Evolutionary conservation across 2,888 invertebrate species (phyloP).

Genomic region (Blera fallax): DNA sequence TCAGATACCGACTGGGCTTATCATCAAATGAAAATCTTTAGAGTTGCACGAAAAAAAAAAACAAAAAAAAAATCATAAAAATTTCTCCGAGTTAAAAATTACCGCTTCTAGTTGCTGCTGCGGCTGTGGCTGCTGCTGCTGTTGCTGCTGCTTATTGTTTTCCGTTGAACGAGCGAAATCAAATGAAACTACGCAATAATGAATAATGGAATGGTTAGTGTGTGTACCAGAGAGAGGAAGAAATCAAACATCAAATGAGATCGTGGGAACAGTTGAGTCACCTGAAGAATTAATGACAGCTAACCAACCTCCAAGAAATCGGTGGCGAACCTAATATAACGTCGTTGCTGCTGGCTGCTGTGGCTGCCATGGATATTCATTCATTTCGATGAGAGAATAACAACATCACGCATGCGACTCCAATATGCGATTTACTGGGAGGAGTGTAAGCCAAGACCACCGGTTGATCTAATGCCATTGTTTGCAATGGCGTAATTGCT

Average conservation of each 20-base stretch:
- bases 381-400: slow-evolving; percentile 65
- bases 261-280: slow-evolving; percentile 70
- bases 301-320: slow-evolving; percentile 22
- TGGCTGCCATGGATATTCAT: slow-evolving; percentile 45
- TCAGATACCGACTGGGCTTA: slow-evolving; percentile 31
- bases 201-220: slow-evolving; percentile 69
- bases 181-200: slow-evolving; percentile 72
- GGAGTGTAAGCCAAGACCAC: slow-evolving; percentile 57
- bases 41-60: slow-evolving; percentile 31
- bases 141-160: slow-evolving; percentile 63
- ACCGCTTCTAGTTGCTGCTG: slow-evolving; percentile 12
- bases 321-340: slow-evolving; percentile 14
- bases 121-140: neutral
- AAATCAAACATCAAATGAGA: slow-evolving; percentile 70
- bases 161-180: slow-evolving; percentile 68
- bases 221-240: slow-evolving; percentile 41
- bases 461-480: slow-evolving; percentile 68
- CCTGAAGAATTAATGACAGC: slow-evolving; percentile 69
- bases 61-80: slow-evolving; percentile 45
- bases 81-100: slow-evolving; percentile 53
- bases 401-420: slow-evolving; percentile 66
- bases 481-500: slow-evolving; percentile 64
- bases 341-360: neutral
- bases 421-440: slow-evolving; percentile 59
- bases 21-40: slow-evolving; percentile 65